Evolutionary conservation across 1,140 invertebrate genomes (phyloP), one percentile per base, ranked within the genome.

Genomic region (Lordiphosa mommai): DNA sequence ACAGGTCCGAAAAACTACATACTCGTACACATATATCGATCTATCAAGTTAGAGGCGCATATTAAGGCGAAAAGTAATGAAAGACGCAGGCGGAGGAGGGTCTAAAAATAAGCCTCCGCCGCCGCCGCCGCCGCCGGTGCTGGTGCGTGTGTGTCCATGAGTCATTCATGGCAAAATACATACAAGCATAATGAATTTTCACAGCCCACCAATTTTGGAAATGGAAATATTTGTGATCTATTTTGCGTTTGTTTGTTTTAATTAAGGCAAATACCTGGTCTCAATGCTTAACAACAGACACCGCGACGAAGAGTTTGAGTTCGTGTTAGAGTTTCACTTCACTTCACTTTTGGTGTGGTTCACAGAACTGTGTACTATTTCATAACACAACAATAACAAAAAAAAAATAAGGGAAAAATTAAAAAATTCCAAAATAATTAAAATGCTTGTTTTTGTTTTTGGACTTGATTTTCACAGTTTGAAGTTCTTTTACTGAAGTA

Each of bases 91-190:
- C 33, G 32, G 43, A 34, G 41, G 71, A 10, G 37, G 46, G 33
- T 68, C 73, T 77, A 79, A 72, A 79, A 77, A 77, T 77, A 77
- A 61, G 61, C 40, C 51, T 51, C 57, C 68, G 41, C 57, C 16
- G 46, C 46, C 60, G 61, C 40, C 51, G 47, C 57, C 68, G 41
- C 57, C 16, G 46, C 46, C 60, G 27, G 10, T 23, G 36, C 20
- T 23, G 20, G 20, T 65, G 33, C 60, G 66, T 67, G 57, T 61
- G 33, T 43, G 46, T n/a, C 34, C 52, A 29, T 47, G 44, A 47
- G 23, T 47, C 44, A 47, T 47, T 32, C 5, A 7, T 10, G 29
- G 10, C 13, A 47, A 32, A 38, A 43, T 43, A 23, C 20, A 23
- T 2, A 23, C 20, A 23, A 23, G 20, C 6, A n/a, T 20, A 27